Evolutionary conservation across 2,113 vertebrate genomes (phyloP).

Genomic region (Cebidichthys violaceus): DNA sequence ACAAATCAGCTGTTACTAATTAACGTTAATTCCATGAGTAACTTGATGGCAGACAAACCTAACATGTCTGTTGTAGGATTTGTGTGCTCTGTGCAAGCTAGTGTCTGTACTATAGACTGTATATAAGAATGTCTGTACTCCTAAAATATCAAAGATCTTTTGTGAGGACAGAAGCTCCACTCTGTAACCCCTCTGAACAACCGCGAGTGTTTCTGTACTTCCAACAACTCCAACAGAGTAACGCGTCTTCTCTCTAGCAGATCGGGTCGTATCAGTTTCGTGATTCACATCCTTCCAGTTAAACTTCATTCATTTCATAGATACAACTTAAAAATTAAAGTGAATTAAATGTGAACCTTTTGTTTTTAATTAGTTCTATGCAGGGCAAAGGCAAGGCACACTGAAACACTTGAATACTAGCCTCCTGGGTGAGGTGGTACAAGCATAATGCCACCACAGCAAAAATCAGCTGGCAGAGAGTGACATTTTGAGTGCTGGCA

Average conservation of each 20-base stretch:
- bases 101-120: not conserved
- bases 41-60: slow-evolving; percentile 3
- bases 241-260: slow-evolving; percentile 5
- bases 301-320: not conserved
- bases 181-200: slow-evolving; percentile 21
- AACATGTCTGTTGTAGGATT: slow-evolving; percentile 11
- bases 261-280: slow-evolving; percentile 8
- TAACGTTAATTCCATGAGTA: slow-evolving; percentile 9
- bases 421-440: slow-evolving; percentile 11
- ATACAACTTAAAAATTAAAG: not conserved
- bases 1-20: slow-evolving; percentile 28
- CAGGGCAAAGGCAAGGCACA: not conserved
- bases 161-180: slow-evolving; percentile 9
- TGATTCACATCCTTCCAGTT: slow-evolving; percentile 4
- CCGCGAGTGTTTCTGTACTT: not conserved
- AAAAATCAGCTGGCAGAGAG: slow-evolving; percentile 51
- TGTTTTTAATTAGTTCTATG: not conserved
- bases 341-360: not conserved
- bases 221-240: not conserved
- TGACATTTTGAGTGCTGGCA: slow-evolving; percentile 72
- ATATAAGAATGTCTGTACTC: not conserved
- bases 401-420: too few relatives aligned
- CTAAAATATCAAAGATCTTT: slow-evolving; percentile 7
- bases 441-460: slow-evolving; percentile 22
- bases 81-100: slow-evolving; percentile 6